Base-by-base conservation (phyloP, 2,113 vertebrate species). In the Pyxicephalus adspersus region DNA sequence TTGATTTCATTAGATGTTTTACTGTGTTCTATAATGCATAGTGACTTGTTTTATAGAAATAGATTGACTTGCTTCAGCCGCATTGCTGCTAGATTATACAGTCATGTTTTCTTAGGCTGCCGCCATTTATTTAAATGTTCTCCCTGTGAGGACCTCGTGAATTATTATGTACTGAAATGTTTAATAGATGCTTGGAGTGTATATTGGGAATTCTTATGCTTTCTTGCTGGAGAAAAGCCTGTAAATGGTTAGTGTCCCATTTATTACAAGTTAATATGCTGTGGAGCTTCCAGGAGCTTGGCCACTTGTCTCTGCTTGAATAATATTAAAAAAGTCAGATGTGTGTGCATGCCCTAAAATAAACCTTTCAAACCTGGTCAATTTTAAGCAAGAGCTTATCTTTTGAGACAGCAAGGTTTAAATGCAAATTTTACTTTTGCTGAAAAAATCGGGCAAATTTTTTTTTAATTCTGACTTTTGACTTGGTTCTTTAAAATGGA, bases 11-110 rank as follows among this genome's bases (percentile, higher is more conserved):
- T 82, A 65, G 71, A 66, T 65, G 80, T 75, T 82, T 81, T 74
- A 75, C 68, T 65, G 52, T 82, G 80, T 75, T 75, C 80, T 75
- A 75, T 75, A 75, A 82, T 81, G 63, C 63, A 75, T 74, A 75
- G 70, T 82, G 80, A 82, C 80, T 82, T 75, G 70, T 71, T 82
- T 75, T 82, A 82, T 82, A 75, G 63, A 82, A 82, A 82, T 75
- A 71, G 71, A 82, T 82, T 75, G 80, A 82, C 80, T 82, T 75
- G 70, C 61, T 74, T 81, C 51, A 71, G 55, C 60, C 63, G 60
- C 58, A 65, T 55, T 52, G 78, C 78, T 64, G 34, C 78, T 72
- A 71, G 52, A 64, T 81, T 81, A 81, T 71, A 71, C 58, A 74
- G 68, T 64, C 79, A 73, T 81, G 68, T 73, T 82, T 82, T 75